phyloP scores from a whole-genome alignment of 2,888 invertebrate genomes.

The Taenaris catops region DNA sequence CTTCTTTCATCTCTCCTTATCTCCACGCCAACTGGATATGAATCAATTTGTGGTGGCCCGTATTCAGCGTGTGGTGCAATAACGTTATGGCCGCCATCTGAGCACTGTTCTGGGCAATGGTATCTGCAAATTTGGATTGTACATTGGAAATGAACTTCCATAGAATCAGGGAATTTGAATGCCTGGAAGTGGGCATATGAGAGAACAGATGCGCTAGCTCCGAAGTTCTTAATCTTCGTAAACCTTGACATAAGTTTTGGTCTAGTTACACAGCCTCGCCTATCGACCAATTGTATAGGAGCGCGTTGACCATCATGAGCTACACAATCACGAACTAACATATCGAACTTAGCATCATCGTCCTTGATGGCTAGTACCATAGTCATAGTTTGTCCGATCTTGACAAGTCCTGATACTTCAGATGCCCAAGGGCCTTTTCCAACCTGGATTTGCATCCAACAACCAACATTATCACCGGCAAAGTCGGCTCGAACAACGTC shows the following conservation, averaged over 20 bases:
- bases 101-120: slow-evolving; percentile 95
- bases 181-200: slow-evolving; percentile 97
- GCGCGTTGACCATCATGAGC: slow-evolving; percentile 97
- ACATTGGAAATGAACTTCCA: slow-evolving; percentile 98
- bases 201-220: slow-evolving; percentile 93
- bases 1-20: slow-evolving; percentile 87
- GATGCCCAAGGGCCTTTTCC: slow-evolving; percentile 98
- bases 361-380: slow-evolving; percentile 98
- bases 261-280: slow-evolving; percentile 94
- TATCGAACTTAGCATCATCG: slow-evolving; percentile 96
- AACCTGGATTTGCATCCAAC: slow-evolving; percentile 98
- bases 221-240: slow-evolving; percentile 97
- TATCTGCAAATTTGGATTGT: slow-evolving; percentile 96
- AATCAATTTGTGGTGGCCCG: slow-evolving; percentile 83
- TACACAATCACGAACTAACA: slow-evolving; percentile 96
- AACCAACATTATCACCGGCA: slow-evolving; percentile 96
- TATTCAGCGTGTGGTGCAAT: slow-evolving; percentile 82
- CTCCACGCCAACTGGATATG: slow-evolving; percentile 80
- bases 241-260: slow-evolving; percentile 96
- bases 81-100: slow-evolving; percentile 80
- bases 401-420: slow-evolving; percentile 95
- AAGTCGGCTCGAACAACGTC: slow-evolving; percentile 97
- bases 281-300: slow-evolving; percentile 95
- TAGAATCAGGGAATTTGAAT: slow-evolving; percentile 97
- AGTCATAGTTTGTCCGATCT: slow-evolving; percentile 98